A percentile compares a stretch with the other conserved stretches of the same genome.
Conservation (phyloP, 2,888 invertebrate species). For the Candidula unifasciata region DNA sequence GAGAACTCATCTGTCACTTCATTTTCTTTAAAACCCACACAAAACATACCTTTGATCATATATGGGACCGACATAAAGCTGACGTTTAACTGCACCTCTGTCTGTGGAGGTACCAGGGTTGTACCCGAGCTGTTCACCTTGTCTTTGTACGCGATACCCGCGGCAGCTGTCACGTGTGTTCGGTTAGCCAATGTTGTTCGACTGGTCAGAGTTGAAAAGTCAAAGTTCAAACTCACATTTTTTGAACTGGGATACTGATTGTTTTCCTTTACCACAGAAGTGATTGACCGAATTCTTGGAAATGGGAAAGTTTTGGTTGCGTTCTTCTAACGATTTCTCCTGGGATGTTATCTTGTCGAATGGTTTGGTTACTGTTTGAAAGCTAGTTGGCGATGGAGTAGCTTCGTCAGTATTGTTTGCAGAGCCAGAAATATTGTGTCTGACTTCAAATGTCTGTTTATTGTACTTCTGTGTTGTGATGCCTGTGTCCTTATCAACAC, state of each 20-base stretch:
- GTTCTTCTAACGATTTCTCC: not conserved
- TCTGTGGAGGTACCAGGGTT: too few species aligned
- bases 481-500: too few species aligned
- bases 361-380: too few species aligned
- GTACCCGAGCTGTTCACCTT: not conserved
- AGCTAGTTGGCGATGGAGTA: not conserved
- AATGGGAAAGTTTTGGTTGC: not conserved
- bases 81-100: not conserved
- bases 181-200: not conserved
- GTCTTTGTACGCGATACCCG: not conserved
- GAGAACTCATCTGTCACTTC: too few species aligned
- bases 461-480: too few species aligned
- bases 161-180: not conserved
- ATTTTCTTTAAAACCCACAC: too few species aligned
- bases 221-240: not conserved
- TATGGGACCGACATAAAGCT: conserved; percentile 43
- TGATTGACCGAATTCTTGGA: too few species aligned
- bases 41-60: conserved; percentile 38
- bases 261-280: too few species aligned
- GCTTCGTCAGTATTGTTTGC: not conserved
- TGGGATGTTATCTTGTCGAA: too few species aligned
- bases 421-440: not conserved
- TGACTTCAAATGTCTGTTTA: not conserved
- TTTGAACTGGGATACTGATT: too few species aligned
- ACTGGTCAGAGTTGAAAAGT: not conserved